A percentile compares a stretch with the other conserved stretches of the same genome.
These are phyloP conservation scores for Cydia strobilella DNA, from an alignment of 1,140 invertebrate species.

Conservation along the genomic window DNA sequence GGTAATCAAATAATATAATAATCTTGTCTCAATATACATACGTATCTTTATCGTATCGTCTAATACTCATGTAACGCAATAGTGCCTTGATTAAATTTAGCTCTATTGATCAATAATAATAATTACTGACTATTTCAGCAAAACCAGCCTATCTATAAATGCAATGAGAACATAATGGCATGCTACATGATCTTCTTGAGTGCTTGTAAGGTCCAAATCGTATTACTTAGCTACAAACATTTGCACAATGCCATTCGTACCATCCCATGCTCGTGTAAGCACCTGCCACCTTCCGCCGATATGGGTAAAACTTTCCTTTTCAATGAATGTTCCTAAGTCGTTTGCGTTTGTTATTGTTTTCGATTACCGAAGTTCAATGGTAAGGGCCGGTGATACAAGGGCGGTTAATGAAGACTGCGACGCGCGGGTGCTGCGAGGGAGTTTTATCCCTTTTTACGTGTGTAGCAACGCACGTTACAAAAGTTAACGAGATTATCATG, in stretches of 20 bases:
- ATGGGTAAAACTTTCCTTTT: slow-evolving; percentile 68
- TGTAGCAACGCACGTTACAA: background rate
- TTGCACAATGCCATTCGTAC: slow-evolving; percentile 21
- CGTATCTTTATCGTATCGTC: too few species aligned
- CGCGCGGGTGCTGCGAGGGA: background rate
- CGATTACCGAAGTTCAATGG: slow-evolving; percentile 68
- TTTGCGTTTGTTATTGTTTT: slow-evolving; percentile 74
- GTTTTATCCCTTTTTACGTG: background rate
- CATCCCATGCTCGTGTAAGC: slow-evolving; percentile 23
- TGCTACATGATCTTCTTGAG: background rate
- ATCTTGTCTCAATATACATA: too few species aligned
- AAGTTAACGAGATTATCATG: too few species aligned
- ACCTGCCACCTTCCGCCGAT: slow-evolving; percentile 29
- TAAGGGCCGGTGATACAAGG: slow-evolving; percentile 37
- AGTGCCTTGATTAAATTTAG: too few species aligned
- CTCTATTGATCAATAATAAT: too few species aligned
- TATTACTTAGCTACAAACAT: slow-evolving; percentile 12
- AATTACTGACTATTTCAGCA: too few species aligned
- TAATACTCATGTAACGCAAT: too few species aligned
- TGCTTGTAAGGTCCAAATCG: background rate
- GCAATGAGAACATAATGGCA: background rate
- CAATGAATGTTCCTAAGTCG: slow-evolving; percentile 72
- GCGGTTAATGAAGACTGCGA: slow-evolving; percentile 20
- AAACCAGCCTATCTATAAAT: too few species aligned
- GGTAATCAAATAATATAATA: too few species aligned